Percentiles rank a stretch among this genome's conserved stretches.
phyloP scores from a whole-genome alignment of 2,888 invertebrate species.

The Apodemia duryi region DNA sequence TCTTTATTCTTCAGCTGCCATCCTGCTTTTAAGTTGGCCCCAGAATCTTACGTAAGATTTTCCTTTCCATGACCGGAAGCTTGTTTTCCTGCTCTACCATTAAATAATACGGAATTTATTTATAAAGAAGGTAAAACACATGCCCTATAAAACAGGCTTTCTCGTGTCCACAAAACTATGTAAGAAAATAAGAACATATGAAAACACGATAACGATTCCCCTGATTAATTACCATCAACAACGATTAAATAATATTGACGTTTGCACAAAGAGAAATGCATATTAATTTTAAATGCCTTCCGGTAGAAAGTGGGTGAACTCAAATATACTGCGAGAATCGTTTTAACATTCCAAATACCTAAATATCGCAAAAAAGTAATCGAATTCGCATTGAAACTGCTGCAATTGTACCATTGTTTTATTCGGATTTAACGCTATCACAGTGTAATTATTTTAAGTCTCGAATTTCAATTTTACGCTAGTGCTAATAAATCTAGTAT shows the following conservation, averaged over 20 bases:
- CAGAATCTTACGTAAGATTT: too few species aligned
- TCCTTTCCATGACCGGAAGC: too few species aligned
- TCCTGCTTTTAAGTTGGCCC: too few species aligned
- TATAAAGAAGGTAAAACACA: background rate
- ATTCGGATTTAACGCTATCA: too few species aligned
- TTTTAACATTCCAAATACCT: conserved; percentile 59
- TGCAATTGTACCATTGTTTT: background rate
- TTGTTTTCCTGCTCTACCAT: too few species aligned
- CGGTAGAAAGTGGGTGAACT: conserved; percentile 75
- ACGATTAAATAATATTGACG: conserved; percentile 45
- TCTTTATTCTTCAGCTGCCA: too few species aligned
- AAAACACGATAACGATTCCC: conserved; percentile 14
- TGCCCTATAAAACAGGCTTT: background rate
- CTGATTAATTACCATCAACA: conserved; percentile 18
- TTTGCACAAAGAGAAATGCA: conserved; percentile 68
- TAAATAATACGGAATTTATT: too few species aligned
- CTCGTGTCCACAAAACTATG: background rate
- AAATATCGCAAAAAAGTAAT: conserved; percentile 39
- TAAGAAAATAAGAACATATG: conserved; percentile 3
- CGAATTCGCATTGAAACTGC: background rate
- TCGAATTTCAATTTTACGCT: too few species aligned
- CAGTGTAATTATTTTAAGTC: too few species aligned
- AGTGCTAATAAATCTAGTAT: too few species aligned
- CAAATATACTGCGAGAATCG: conserved; percentile 57
- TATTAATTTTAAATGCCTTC: conserved; percentile 74